Evolutionary conservation across 2,797 vertebrate genomes (phyloP).

Genomic region (Australoheros facetus): DNA sequence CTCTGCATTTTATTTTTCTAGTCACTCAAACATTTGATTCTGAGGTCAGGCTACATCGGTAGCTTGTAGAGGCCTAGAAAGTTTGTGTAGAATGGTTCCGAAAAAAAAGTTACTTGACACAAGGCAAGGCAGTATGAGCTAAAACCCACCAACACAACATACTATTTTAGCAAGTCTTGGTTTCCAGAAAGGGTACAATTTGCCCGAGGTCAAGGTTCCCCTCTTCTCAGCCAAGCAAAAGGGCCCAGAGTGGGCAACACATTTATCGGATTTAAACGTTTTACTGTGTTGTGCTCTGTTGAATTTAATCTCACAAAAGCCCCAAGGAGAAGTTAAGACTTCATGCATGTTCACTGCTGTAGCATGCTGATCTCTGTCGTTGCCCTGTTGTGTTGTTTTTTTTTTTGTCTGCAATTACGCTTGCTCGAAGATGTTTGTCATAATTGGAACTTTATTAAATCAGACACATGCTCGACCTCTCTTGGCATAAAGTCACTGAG

Average conservation of each 20-base stretch:
- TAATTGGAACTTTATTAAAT: constrained; percentile 49
- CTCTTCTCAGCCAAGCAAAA: constrained; percentile 13
- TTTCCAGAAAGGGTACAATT: constrained; percentile 38
- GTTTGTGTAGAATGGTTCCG: neutral
- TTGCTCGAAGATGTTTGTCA: constrained; percentile 41
- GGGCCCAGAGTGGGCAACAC: neutral
- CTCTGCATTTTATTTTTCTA: neutral
- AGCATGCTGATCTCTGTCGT: neutral
- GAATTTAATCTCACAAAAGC: constrained; percentile 12
- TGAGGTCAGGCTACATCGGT: neutral
- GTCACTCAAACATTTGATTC: neutral
- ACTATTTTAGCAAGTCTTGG: neutral
- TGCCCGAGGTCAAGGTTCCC: constrained; percentile 20
- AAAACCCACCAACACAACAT: neutral
- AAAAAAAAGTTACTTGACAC: neutral
- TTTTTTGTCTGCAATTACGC: neutral
- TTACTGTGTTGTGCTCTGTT: neutral
- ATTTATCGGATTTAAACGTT: constrained; percentile 8
- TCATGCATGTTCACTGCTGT: neutral
- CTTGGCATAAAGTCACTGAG: constrained; percentile 21
- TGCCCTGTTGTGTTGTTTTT: neutral
- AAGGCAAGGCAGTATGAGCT: neutral
- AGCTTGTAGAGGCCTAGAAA: neutral
- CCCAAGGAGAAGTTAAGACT: neutral
- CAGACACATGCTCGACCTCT: constrained; percentile 23